Conservation (phyloP, 2,113 vertebrate genomes). For the Salvator merianae region DNA sequence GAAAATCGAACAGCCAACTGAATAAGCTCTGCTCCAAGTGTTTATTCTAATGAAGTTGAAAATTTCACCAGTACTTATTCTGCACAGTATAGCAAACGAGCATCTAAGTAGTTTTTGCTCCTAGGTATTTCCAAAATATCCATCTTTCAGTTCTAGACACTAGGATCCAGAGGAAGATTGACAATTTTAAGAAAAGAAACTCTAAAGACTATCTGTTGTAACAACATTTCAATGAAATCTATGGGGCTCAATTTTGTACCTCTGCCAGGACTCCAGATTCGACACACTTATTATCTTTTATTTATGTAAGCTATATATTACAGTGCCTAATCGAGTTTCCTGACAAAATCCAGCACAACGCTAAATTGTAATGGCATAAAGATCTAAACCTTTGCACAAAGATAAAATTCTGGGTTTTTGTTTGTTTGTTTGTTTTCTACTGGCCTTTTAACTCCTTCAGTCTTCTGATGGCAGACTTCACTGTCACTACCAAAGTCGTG, state of each 20-base stretch:
- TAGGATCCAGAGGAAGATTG: background rate
- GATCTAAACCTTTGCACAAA: background rate
- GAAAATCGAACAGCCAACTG: background rate
- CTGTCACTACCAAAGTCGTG: too few species aligned
- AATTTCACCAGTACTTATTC: background rate
- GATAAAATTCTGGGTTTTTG: too few species aligned
- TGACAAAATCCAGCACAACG: background rate
- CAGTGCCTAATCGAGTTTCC: background rate
- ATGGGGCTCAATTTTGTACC: background rate
- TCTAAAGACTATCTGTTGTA: background rate
- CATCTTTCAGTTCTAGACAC: background rate
- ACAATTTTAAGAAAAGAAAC: background rate
- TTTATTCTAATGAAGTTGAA: background rate
- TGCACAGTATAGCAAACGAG: background rate
- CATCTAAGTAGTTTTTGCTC: background rate
- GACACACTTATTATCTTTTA: background rate
- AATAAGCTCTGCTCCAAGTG: constrained; percentile 1
- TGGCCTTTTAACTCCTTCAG: too few species aligned
- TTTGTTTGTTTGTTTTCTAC: too few species aligned
- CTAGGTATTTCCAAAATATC: background rate
- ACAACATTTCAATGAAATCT: background rate
- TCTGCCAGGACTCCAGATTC: accelerated
- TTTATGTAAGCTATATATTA: background rate
- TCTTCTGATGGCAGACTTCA: too few species aligned
- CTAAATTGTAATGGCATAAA: background rate